Evolutionary conservation across 2,888 invertebrate species (phyloP), one percentile per base, ranked within the genome.

Genomic region (Diarsia dahlii): DNA sequence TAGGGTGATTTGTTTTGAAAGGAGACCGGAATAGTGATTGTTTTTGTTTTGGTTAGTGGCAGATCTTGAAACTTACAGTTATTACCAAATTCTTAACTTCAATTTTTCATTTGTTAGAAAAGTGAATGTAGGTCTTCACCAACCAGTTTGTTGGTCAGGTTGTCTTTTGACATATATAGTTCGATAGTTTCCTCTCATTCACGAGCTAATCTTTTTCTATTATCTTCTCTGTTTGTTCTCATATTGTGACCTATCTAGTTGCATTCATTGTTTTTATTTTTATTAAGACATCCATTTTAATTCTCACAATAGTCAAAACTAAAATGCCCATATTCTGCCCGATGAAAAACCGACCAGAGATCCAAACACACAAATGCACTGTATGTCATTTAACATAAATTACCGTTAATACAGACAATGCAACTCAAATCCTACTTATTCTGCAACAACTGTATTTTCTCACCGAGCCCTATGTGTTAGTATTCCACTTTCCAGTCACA

Each of bases 401-500:
- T 50, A 76, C 82, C 60, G 60, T 77, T 70, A 77, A 66, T 48
- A 52, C 60, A 78, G 67, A 80, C 80, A 78, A 82, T 77, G 63
- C 56, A 58, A 71, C 71, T 80, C 83, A 78, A 82, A 71, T 64
- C 63, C 83, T 71, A 80, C 80, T 68, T 71, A 64, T 60, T 62
- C 45, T 20, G 28, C n/a, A 71, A 71, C 78, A 80, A 82, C 54
- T 82, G 78, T 77, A 68, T 78, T 67, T 67, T 71, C 83, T 54
- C 67, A 77, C 71, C 78, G 28, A 68, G 45, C 68, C 79, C 83
- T 78, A 9, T 70, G 50, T 70, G 65, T 65, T 46, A 56, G 60
- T 77, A 80, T 72, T 48, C 83, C 45, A 68, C 83, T 82, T 80
- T 78, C 72, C 45, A 82, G 82, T 71, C 78, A 71, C 83, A 78